A percentile compares a stretch with the other conserved stretches of the same genome.
Evolutionary conservation across 2,888 invertebrate species (phyloP).

Genomic region (Dryobotodes eremita): DNA sequence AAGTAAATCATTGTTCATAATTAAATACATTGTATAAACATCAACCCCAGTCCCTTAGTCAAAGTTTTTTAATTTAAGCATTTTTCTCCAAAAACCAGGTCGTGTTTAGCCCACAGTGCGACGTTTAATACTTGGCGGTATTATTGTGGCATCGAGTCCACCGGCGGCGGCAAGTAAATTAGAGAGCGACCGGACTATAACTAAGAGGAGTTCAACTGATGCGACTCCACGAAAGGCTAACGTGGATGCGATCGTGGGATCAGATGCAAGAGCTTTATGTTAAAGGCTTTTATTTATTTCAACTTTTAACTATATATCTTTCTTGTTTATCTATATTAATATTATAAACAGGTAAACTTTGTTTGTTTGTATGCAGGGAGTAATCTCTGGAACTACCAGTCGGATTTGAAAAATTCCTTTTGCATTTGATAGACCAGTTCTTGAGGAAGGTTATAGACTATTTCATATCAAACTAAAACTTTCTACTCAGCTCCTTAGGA

Average conservation of each 20-base stretch:
- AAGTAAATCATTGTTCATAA: too few species aligned
- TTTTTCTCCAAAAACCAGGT: background rate
- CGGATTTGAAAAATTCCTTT: too few species aligned
- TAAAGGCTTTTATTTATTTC: background rate
- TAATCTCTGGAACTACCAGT: too few species aligned
- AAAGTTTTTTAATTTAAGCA: background rate
- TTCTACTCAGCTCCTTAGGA: too few species aligned
- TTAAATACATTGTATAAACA: too few species aligned
- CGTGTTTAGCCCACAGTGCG: constrained; percentile 50
- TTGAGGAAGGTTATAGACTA: too few species aligned
- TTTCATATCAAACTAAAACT: too few species aligned
- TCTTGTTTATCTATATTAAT: background rate
- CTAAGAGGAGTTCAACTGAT: constrained; percentile 86
- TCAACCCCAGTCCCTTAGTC: too few species aligned
- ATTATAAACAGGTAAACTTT: too few species aligned
- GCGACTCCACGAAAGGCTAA: constrained; percentile 71
- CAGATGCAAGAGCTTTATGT: background rate
- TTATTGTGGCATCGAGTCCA: constrained; percentile 80
- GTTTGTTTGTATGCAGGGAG: too few species aligned
- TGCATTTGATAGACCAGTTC: too few species aligned
- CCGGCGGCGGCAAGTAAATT: constrained; percentile 86
- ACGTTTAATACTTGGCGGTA: constrained; percentile 76
- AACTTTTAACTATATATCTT: background rate
- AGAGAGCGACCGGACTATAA: constrained; percentile 88
- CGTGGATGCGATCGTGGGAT: constrained; percentile 68